These are phyloP conservation scores for Arctocebus calabarensis DNA, from an alignment of 2,797 vertebrate species.

Conservation along the genomic window DNA sequence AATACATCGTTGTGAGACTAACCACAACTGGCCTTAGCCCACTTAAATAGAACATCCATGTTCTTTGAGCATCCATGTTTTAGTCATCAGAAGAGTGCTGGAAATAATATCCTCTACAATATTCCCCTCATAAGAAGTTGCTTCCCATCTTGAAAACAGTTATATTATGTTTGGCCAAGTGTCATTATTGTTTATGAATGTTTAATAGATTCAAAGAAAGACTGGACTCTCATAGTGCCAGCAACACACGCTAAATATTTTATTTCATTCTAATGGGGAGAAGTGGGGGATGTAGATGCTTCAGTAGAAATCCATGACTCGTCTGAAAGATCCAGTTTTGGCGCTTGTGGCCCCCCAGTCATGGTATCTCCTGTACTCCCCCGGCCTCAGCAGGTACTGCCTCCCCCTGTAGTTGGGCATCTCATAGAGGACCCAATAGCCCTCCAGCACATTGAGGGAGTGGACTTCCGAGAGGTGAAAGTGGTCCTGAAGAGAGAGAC, in stretches of 20 bases:
- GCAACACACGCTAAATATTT: slow-evolving; percentile 79
- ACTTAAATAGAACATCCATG: background rate
- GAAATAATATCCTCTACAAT: background rate
- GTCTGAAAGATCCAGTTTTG: slow-evolving; percentile 78
- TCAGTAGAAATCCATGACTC: slow-evolving; percentile 74
- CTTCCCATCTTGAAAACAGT: slow-evolving; percentile 36
- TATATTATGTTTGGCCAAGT: background rate
- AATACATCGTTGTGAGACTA: background rate
- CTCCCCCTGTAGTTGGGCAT: slow-evolving; percentile 72
- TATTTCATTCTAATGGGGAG: slow-evolving; percentile 74
- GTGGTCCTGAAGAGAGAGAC: slow-evolving; percentile 78
- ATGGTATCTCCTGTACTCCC: slow-evolving; percentile 69
- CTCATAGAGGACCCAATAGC: slow-evolving; percentile 79
- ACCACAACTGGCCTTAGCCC: background rate
- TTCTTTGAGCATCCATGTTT: background rate
- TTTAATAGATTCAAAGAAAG: slow-evolving; percentile 50
- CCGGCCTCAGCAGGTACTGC: slow-evolving; percentile 76
- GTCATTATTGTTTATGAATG: background rate
- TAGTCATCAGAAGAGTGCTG: background rate
- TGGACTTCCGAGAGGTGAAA: slow-evolving; percentile 80
- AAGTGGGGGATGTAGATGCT: slow-evolving; percentile 33
- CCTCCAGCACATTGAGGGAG: slow-evolving; percentile 76
- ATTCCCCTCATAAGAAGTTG: background rate
- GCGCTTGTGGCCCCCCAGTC: slow-evolving; percentile 72
- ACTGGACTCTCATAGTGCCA: slow-evolving; percentile 67